phyloP scores from a whole-genome alignment of 2,888 invertebrate species.

The Diogma glabrata region DNA sequence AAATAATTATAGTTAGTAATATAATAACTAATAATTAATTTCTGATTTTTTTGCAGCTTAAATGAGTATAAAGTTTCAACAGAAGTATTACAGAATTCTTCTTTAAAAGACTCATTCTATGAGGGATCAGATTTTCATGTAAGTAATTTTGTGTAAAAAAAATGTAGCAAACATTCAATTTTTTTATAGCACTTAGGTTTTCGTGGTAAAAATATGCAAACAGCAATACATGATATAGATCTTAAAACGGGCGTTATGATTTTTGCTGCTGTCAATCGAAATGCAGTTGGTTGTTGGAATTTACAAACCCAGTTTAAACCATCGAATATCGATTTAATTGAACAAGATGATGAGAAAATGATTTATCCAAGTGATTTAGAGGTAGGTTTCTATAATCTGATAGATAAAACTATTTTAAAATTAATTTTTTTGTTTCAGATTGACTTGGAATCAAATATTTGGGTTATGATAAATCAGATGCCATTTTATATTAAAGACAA shows the following conservation, averaged over 20 bases:
- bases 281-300: conserved; percentile 69
- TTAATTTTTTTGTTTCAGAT: too few relatives aligned
- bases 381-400: conserved; percentile 23
- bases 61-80: conserved; percentile 57
- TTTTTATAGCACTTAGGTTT: conserved; percentile 44
- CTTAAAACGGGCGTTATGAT: conserved; percentile 48
- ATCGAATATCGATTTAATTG: conserved; percentile 44
- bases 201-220: conserved; percentile 52
- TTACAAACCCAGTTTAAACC: conserved; percentile 39
- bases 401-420: too few relatives aligned
- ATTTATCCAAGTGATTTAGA: conserved; percentile 60
- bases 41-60: background rate
- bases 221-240: conserved; percentile 58
- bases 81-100: conserved; percentile 43
- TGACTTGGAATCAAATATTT: too few relatives aligned
- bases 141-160: conserved; percentile 16
- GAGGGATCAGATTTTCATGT: conserved; percentile 44
- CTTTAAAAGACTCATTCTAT: conserved; percentile 40
- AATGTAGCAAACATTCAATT: background rate
- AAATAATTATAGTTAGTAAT: background rate
- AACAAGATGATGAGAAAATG: conserved; percentile 45
- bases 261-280: conserved; percentile 55
- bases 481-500: background rate
- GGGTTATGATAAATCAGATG: background rate
- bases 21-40: conserved; percentile 34